A percentile compares a stretch with the other conserved stretches of the same genome.
phyloP scores from a whole-genome alignment of 2,113 vertebrate species.

The Antidorcas marsupialis region DNA sequence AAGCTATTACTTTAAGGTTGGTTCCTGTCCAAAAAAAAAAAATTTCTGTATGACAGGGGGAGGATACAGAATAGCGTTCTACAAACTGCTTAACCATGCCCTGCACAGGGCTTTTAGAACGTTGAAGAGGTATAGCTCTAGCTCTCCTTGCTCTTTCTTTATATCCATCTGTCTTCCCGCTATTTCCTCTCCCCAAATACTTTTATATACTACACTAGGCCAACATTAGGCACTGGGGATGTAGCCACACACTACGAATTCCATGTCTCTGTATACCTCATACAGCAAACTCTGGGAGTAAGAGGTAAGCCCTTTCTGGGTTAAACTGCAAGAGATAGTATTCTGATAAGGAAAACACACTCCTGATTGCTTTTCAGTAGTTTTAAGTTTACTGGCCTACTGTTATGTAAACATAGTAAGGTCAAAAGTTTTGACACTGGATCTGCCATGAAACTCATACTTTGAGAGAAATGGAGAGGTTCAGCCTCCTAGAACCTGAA shows the following conservation, averaged over 20 bases:
- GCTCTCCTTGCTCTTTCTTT: neutral
- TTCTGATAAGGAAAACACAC: neutral
- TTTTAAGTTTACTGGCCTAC: neutral
- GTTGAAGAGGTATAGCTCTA: neutral
- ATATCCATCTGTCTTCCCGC: neutral
- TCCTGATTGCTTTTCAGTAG: neutral
- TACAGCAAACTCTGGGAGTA: neutral
- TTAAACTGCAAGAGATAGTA: neutral
- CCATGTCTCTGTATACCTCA: neutral
- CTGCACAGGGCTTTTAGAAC: neutral
- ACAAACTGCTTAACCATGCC: neutral
- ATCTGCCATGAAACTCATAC: neutral
- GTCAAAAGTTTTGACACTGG: neutral
- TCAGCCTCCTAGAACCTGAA: neutral
- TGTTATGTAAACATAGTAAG: neutral
- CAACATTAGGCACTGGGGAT: neutral
- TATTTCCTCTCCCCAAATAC: neutral
- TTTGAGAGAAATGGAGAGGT: neutral
- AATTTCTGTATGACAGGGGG: accelerated
- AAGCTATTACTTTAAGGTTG: neutral
- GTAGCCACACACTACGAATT: neutral
- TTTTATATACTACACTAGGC: neutral
- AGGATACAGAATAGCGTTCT: neutral
- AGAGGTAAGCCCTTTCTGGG: neutral
- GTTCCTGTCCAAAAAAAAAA: neutral